These are phyloP conservation scores for Drosophila robusta DNA, from an alignment of 2,888 invertebrate genomes.

Conservation along the genomic window DNA sequence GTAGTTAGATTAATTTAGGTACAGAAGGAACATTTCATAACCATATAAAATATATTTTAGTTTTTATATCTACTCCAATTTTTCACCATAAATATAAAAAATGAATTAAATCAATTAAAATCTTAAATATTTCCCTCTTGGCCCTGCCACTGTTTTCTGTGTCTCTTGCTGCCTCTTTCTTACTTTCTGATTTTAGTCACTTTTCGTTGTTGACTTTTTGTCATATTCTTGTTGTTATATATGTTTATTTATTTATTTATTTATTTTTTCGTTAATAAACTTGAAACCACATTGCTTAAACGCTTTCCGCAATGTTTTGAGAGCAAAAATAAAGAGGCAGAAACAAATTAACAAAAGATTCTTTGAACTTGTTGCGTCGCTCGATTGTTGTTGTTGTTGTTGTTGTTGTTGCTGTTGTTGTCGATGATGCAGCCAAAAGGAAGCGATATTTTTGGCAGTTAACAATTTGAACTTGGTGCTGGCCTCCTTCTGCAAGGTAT, in stretches of 20 bases:
- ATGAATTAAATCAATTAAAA: not conserved
- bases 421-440: conserved; percentile 31
- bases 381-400: conserved; percentile 40
- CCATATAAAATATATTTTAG: no score
- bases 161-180: conserved; percentile 4
- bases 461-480: conserved; percentile 21
- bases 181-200: conserved; percentile 25
- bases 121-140: not conserved
- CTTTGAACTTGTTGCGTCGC: conserved; percentile 46
- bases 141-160: conserved; percentile 1
- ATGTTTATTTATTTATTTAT: conserved; percentile 6
- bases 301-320: conserved; percentile 53
- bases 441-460: conserved; percentile 48
- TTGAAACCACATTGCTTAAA: conserved; percentile 42
- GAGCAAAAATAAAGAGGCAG: conserved; percentile 23
- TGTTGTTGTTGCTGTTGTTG: conserved; percentile 3
- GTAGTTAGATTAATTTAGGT: no score
- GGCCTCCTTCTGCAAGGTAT: conserved; percentile 2
- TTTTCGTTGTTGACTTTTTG: conserved; percentile 9
- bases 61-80: no score
- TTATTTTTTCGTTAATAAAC: conserved; percentile 48
- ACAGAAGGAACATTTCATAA: no score
- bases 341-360: conserved; percentile 28
- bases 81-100: not conserved
- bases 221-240: conserved; percentile 22